Evolutionary conservation across 2,888 invertebrate genomes (phyloP).

Genomic region (Drosophila helvetica): DNA sequence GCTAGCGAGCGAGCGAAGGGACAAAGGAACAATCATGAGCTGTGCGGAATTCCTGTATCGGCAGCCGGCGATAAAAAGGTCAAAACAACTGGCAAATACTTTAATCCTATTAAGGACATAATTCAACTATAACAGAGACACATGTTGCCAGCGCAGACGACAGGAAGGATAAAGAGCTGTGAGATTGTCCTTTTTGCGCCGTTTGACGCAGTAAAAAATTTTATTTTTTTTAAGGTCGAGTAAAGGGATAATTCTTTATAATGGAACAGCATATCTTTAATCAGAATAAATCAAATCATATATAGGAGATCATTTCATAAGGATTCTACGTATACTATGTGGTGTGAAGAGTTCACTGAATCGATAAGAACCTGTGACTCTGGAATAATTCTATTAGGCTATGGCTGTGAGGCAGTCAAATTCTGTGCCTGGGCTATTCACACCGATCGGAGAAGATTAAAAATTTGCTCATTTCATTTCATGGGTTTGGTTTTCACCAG

Average conservation of each 20-base stretch:
- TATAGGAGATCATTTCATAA: neutral
- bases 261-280: neutral
- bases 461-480: slow-evolving; percentile 76
- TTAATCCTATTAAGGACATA: slow-evolving; percentile 83
- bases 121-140: slow-evolving; percentile 83
- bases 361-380: slow-evolving; percentile 36
- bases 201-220: slow-evolving; percentile 26
- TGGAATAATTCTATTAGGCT: slow-evolving; percentile 28
- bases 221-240: neutral
- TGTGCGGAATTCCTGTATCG: slow-evolving; percentile 49
- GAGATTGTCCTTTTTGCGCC: slow-evolving; percentile 72
- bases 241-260: slow-evolving; percentile 3
- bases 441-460: slow-evolving; percentile 38
- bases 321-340: neutral
- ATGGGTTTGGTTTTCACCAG: slow-evolving; percentile 58
- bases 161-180: slow-evolving; percentile 74
- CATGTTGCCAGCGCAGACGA: slow-evolving; percentile 79
- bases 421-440: slow-evolving; percentile 35
- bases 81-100: slow-evolving; percentile 79
- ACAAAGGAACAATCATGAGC: slow-evolving; percentile 46
- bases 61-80: slow-evolving; percentile 65
- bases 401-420: slow-evolving; percentile 22
- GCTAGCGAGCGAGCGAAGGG: neutral
- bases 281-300: neutral
- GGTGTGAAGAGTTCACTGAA: neutral